These are phyloP conservation scores for Aricia agestis DNA, from an alignment of 1,140 invertebrate genomes.

Conservation along the genomic window DNA sequence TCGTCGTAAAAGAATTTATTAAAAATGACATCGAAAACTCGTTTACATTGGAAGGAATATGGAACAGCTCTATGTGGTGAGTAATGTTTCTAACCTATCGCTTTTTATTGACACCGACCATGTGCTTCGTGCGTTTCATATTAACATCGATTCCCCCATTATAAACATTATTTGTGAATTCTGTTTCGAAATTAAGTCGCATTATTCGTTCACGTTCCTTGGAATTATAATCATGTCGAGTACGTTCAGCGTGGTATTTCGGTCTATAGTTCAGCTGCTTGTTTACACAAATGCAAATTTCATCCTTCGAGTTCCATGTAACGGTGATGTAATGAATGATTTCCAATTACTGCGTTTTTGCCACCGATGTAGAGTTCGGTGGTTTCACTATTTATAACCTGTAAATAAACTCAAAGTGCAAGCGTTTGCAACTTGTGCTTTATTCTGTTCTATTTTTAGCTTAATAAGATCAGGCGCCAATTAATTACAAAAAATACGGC, in stretches of 20 bases:
- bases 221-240: slow-evolving; percentile 2
- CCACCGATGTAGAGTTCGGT: neutral
- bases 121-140: slow-evolving; percentile 5
- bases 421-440: neutral
- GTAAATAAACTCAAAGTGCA: slow-evolving; percentile 11
- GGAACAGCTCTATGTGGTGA: slow-evolving; percentile 74
- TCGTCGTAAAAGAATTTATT: slow-evolving; percentile 43
- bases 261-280: slow-evolving; percentile 8
- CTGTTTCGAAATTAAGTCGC: neutral
- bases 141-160: neutral
- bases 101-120: slow-evolving; percentile 12
- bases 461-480: slow-evolving; percentile 12
- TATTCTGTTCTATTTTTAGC: slow-evolving; percentile 11
- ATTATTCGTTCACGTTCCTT: neutral
- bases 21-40: slow-evolving; percentile 69
- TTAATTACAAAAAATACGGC: slow-evolving; percentile 2
- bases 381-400: neutral
- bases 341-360: neutral
- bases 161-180: neutral
- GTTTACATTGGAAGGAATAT: slow-evolving; percentile 76
- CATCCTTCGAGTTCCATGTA: slow-evolving; percentile 20
- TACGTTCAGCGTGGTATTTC: slow-evolving; percentile 16
- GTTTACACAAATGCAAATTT: slow-evolving; percentile 25
- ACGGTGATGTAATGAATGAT: slow-evolving; percentile 8
- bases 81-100: slow-evolving; percentile 66